Evolutionary conservation across 2,797 vertebrate species (phyloP).

Genomic region (Erithacus rubecula): DNA sequence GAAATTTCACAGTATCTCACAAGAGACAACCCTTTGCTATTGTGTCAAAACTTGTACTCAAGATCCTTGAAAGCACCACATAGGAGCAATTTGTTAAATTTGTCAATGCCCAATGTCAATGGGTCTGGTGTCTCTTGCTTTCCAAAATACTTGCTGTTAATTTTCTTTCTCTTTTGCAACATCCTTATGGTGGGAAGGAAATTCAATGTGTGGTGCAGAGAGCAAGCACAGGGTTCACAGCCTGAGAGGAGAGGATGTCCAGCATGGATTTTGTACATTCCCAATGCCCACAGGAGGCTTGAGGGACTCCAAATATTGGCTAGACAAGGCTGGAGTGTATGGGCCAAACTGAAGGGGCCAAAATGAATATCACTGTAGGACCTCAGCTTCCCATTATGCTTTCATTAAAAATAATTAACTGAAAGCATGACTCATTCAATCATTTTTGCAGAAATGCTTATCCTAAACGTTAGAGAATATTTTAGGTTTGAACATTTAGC

Average conservation of each 20-base stretch:
- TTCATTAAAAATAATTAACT: background rate
- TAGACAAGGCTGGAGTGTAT: background rate
- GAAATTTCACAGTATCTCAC: accelerated
- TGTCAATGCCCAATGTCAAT: background rate
- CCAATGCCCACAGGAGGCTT: background rate
- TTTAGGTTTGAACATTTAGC: background rate
- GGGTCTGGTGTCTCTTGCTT: background rate
- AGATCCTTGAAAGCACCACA: background rate
- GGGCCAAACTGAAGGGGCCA: background rate
- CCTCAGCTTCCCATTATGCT: background rate
- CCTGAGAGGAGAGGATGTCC: background rate
- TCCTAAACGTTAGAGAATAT: background rate
- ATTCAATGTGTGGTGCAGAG: background rate
- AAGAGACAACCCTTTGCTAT: background rate
- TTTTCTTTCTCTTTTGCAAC: background rate
- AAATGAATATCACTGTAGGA: background rate
- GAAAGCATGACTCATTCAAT: background rate
- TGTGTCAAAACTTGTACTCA: background rate
- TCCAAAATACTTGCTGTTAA: background rate
- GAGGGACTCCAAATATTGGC: accelerated
- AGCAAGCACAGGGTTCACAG: background rate
- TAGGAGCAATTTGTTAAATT: background rate
- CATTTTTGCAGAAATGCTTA: background rate
- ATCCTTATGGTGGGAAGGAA: background rate
- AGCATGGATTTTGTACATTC: background rate